Base-by-base conservation (phyloP, 2,888 invertebrate genomes). In the Chalcis sispes region DNA sequence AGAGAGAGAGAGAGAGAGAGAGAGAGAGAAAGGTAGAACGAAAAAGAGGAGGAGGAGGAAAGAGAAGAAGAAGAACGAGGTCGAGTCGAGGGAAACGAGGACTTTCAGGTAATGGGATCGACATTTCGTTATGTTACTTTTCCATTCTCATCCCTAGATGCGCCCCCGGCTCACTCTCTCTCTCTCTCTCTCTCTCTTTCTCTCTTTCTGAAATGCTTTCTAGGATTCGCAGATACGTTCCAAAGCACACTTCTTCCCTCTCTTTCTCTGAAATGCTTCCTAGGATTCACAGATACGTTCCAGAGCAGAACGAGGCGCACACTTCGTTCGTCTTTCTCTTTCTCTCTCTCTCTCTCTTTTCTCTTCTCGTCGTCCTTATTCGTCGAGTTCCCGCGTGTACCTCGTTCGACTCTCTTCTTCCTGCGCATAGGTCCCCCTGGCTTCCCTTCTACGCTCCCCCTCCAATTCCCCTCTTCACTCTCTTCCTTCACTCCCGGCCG, bases 61-160 rank as follows among this genome's bases (percentile, higher is more conserved):
- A 64, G 10, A n/a, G 48, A 46, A 27, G 65, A 62, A 29, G 18
- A 25, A 54, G 77, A 65, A 56, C 46, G 23, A 70, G 70, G 52
- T 27, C 42, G 71, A 74, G 77, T 79, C 77, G 77, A 78, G 77
- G 77, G 75, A 77, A 81, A 56, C 61, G 58, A 56, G 54, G 81
- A 83, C 82, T 83, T 83, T 79, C 85, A 83, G 86, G 85, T 88
- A 88, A 88, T 88, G 85, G 87, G 88, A 88, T 88, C 87, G 88
- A 87, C 88, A 85, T 88, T 87, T 87, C 86, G 87, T 88, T 88
- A 86, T 85, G 88, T 87, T 88, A 86, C 88, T 87, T 87, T 87
- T 86, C 85, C 85, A 86, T 86, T 86, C 87, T 83, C 86, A 85
- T 86, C 83, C 85, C 84, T 82, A 80, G 81, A 75, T 79, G 80